Percentiles rank a stretch among this genome's conserved stretches.
phyloP scores from a whole-genome alignment of 2,113 vertebrate species.

The Guaruba guarouba region DNA sequence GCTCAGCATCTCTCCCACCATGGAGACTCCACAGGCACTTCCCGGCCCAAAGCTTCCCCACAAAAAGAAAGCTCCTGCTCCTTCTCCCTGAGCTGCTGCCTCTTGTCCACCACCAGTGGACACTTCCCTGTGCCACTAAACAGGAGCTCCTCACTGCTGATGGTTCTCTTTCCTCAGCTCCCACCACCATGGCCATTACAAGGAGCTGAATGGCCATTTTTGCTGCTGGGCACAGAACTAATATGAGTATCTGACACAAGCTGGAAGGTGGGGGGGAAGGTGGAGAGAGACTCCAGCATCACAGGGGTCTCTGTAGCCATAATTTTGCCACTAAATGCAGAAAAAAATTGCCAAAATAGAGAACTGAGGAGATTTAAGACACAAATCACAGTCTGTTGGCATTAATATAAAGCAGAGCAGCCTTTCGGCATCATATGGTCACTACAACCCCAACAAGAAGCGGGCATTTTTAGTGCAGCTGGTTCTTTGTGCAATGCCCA shows the following conservation, averaged over 20 bases:
- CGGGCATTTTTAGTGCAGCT: not conserved
- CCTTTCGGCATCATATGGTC: not conserved
- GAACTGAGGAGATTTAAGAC: not conserved
- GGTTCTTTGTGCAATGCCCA: not conserved
- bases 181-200: not conserved
- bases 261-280: not conserved
- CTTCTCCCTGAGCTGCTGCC: not conserved
- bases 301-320: accelerated
- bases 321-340: not conserved
- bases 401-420: not conserved
- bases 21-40: accelerated
- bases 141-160: not conserved
- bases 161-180: not conserved
- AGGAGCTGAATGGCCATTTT: not conserved
- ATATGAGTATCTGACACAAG: not conserved
- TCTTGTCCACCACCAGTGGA: accelerated
- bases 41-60: not conserved
- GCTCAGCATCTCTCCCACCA: not conserved
- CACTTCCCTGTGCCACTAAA: not conserved
- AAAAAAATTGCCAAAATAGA: not conserved
- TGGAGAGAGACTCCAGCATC: not conserved
- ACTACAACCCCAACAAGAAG: not conserved
- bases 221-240: not conserved
- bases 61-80: not conserved
- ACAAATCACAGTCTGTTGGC: not conserved